phyloP scores from a whole-genome alignment of 2,888 invertebrate species.

The Epistrophe eligans region DNA sequence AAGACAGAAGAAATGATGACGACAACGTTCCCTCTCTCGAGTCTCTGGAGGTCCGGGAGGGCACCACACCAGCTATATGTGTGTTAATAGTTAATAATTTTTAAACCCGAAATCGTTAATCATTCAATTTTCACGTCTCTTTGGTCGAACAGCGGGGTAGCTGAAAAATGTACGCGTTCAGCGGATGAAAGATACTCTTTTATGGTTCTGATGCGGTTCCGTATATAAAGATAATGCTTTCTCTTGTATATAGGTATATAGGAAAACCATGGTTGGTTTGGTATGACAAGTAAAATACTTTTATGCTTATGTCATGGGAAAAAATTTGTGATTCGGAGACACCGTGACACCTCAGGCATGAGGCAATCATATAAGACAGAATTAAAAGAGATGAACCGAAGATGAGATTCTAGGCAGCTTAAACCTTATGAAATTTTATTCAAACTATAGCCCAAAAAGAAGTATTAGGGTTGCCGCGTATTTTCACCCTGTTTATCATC shows the following conservation, averaged over 20 bases:
- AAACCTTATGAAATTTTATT: no score
- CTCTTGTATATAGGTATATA: not conserved
- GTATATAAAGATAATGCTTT: not conserved
- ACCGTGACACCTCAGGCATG: no score
- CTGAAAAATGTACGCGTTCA: conserved; percentile 44
- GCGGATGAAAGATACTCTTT: conserved; percentile 21
- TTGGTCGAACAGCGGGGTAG: conserved; percentile 66
- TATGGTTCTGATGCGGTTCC: not conserved
- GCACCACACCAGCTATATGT: conserved; percentile 48
- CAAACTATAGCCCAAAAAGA: no score
- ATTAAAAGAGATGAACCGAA: no score
- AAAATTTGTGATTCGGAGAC: no score
- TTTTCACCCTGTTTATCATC: no score
- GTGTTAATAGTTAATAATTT: conserved; percentile 76
- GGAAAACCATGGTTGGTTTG: not conserved
- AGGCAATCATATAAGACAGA: no score
- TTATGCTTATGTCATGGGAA: not conserved
- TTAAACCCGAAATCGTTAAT: conserved; percentile 74
- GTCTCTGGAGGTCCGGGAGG: conserved; percentile 29
- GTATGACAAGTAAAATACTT: not conserved
- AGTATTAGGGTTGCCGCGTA: no score
- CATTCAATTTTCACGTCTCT: conserved; percentile 77
- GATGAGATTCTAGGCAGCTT: no score
- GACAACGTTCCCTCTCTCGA: conserved; percentile 57
- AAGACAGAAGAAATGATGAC: conserved; percentile 40